phyloP scores from a whole-genome alignment of 2,797 vertebrate species.

The Rhincodon typus region DNA sequence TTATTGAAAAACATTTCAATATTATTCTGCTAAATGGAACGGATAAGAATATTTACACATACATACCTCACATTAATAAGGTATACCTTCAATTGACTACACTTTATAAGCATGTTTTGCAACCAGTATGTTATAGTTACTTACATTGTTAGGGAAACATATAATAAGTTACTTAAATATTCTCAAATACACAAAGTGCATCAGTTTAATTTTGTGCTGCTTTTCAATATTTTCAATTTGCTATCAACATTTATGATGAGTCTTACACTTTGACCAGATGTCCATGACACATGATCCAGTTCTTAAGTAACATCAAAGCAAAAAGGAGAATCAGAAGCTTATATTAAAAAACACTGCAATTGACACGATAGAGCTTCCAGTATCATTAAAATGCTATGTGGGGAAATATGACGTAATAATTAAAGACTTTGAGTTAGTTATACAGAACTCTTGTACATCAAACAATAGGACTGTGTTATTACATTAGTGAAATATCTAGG shows the following conservation, averaged over 20 bases:
- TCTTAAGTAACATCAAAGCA: not conserved
- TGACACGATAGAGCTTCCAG: not conserved
- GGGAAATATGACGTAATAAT: not conserved
- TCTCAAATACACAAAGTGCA: slow-evolving; percentile 99
- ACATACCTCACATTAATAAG: slow-evolving; percentile 80
- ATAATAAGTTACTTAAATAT: slow-evolving; percentile 99
- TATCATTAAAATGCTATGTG: not conserved
- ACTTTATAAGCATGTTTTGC: slow-evolving; percentile 82
- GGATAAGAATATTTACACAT: slow-evolving; percentile 88
- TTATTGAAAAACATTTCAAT: slow-evolving; percentile 57
- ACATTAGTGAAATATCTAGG: not conserved
- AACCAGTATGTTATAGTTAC: slow-evolving; percentile 97
- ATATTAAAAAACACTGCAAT: not conserved
- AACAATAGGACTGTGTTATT: not conserved
- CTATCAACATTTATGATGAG: slow-evolving; percentile 54
- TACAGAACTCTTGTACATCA: not conserved
- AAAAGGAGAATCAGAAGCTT: slow-evolving; percentile 9
- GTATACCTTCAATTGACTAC: slow-evolving; percentile 76
- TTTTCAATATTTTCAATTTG: slow-evolving; percentile 54
- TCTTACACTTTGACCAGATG: slow-evolving; percentile 46
- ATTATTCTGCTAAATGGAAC: slow-evolving; percentile 83
- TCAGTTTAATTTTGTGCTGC: slow-evolving; percentile 70
- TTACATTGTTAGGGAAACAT: slow-evolving; percentile 90
- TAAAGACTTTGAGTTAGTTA: not conserved
- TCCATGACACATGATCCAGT: not conserved